These are phyloP conservation scores for Nemotelus pantherinus DNA, from an alignment of 2,888 invertebrate species.

Conservation along the genomic window DNA sequence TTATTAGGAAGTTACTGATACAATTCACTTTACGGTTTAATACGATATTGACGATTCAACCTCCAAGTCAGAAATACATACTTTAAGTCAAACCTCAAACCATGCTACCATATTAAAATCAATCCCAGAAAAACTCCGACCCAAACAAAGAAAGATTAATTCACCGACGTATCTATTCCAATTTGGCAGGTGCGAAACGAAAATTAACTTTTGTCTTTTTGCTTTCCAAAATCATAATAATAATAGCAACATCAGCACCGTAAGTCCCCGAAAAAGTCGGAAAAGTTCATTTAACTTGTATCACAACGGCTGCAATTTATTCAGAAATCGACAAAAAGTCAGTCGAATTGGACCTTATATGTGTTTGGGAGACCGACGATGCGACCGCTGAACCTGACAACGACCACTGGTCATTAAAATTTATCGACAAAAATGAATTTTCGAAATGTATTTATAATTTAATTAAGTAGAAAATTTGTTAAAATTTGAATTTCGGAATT, in stretches of 20 bases:
- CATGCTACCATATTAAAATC: neutral
- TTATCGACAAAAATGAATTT: conserved; percentile 41
- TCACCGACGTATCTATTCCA: neutral
- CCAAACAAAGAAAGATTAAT: neutral
- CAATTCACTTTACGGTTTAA: too few relatives aligned
- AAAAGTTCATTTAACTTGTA: conserved; percentile 31
- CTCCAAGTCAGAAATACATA: neutral
- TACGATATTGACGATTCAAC: neutral
- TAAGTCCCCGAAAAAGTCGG: neutral
- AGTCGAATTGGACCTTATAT: conserved; percentile 26
- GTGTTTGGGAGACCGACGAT: neutral
- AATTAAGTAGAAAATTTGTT: conserved; percentile 45
- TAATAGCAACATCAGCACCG: neutral
- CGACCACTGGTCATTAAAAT: conserved; percentile 13
- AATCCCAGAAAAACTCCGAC: neutral
- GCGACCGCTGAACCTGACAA: neutral
- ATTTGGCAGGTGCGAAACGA: conserved; percentile 38
- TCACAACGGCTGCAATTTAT: conserved; percentile 31
- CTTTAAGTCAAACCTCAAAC: neutral
- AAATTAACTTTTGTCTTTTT: conserved; percentile 24
- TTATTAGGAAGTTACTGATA: too few relatives aligned
- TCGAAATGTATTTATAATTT: conserved; percentile 43
- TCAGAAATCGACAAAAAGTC: conserved; percentile 16
- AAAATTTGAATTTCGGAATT: conserved; percentile 41
- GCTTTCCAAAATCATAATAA: neutral